Base-by-base conservation (phyloP, 2,113 vertebrate genomes). In the Perca schrenkii region DNA sequence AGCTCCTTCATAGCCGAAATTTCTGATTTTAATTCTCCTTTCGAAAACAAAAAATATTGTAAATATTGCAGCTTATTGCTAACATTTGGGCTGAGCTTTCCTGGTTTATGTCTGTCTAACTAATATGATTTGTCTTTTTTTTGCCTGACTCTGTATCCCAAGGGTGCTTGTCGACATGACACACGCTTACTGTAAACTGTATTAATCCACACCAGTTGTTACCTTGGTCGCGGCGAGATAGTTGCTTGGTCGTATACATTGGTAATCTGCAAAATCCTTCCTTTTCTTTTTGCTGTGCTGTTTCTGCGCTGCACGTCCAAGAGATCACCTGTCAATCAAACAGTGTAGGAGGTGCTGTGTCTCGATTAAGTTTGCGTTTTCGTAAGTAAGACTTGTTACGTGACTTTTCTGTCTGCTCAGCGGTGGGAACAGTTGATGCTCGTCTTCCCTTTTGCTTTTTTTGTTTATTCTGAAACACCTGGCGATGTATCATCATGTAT, bases 121-220 rank as follows among this genome's bases (percentile, higher is more conserved):
- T 22, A 73, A 47, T 19, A 57, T 47, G 65, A 64, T 47, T 68
- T 80, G 63, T 77, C 62, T 46, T 62, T 62, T 1, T 47, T 13
- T 36, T 80, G 65, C 12, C n/a, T 60, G n/a, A 17, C 49, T 53
- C 64, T 67, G 49, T 0, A 58, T 43, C 74, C 36, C n/a, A 13
- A 4, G 25, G 52, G 28, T 66, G 36, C 36, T 77, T 64, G 34
- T 76, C 16, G 69, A 25, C 61, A 46, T 70, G 58, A 62, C 76
- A 64, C 58, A 22, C 66, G 8, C 56, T 16, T 21, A 64, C 25
- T 31, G 58, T 63, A 62, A 53, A 5, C n/a, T 22, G 8, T 16
- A 31, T 62, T 28, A 22, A 74, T 77, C 19, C 43, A 64, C 22
- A 28, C 2, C 63, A 60, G 17, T 31, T 40, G 11, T 52, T 70